A percentile compares a stretch with the other conserved stretches of the same genome.
Conservation (phyloP, 1,140 invertebrate species). For the Melitaea cinxia region DNA sequence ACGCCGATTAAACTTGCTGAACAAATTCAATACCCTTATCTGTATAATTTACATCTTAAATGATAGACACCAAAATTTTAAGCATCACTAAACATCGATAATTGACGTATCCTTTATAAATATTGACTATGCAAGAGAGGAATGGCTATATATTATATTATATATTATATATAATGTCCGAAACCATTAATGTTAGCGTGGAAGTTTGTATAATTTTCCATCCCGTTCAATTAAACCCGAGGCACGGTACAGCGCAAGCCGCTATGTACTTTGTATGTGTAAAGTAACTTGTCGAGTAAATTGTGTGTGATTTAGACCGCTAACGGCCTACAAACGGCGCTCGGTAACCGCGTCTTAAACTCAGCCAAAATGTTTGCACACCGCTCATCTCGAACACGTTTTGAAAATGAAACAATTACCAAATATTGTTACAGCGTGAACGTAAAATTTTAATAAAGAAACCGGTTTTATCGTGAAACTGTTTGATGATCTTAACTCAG, state of each 20-base stretch:
- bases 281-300: conserved; percentile 55
- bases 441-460: not conserved
- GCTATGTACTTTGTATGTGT: conserved; percentile 37
- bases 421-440: not conserved
- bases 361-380: conserved; percentile 32
- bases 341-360: conserved; percentile 25
- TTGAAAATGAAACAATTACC: not conserved
- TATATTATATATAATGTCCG: conserved; percentile 54
- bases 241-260: conserved; percentile 39
- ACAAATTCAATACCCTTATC: not conserved
- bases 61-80: conserved; percentile 51
- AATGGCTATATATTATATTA: no score
- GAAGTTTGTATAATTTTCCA: conserved; percentile 60
- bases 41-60: conserved; percentile 39
- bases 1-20: not conserved
- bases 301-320: conserved; percentile 58
- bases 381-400: not conserved
- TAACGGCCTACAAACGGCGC: conserved; percentile 29
- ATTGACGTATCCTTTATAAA: conserved; percentile 65
- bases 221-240: conserved; percentile 59
- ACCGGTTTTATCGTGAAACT: conserved; percentile 1
- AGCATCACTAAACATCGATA: conserved; percentile 64
- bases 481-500: conserved; percentile 41
- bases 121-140: conserved; percentile 52
- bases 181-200: conserved; percentile 49